Conservation (phyloP, 2,113 vertebrate genomes). For the Sinocyclocheilus grahami region DNA sequence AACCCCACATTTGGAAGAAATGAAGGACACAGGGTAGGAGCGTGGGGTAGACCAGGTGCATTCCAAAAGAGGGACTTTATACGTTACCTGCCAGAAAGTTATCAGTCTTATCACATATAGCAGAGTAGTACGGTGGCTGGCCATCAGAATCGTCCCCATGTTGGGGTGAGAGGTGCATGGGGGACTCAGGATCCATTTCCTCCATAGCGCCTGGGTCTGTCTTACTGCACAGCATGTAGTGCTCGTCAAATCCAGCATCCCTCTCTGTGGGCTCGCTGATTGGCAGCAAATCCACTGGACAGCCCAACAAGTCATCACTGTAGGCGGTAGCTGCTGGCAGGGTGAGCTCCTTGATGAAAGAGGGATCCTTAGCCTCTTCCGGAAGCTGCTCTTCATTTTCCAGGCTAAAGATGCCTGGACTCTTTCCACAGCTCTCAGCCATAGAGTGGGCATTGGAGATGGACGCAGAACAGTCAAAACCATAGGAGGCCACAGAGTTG, state of each 20-base stretch:
- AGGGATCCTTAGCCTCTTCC: constrained; percentile 78
- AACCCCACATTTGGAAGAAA: constrained; percentile 71
- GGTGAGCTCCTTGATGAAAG: constrained; percentile 78
- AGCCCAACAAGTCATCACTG: constrained; percentile 64
- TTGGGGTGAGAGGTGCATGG: constrained; percentile 52
- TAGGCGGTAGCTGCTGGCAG: constrained; percentile 65
- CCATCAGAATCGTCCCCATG: constrained; percentile 61
- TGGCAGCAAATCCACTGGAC: constrained; percentile 76
- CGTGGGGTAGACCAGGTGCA: constrained; percentile 71
- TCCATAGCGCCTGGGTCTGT: constrained; percentile 57
- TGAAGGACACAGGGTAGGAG: constrained; percentile 66
- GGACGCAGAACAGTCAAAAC: constrained; percentile 79
- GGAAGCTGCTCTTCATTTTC: constrained; percentile 81
- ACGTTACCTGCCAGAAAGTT: constrained; percentile 84
- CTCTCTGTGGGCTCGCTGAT: constrained; percentile 60
- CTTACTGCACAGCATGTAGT: constrained; percentile 73
- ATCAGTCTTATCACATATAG: constrained; percentile 82
- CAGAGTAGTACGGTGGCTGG: constrained; percentile 77
- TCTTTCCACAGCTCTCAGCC: constrained; percentile 80
- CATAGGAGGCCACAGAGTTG: constrained; percentile 80
- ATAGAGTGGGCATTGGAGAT: constrained; percentile 81
- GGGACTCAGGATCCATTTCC: constrained; percentile 63
- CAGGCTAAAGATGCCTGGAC: constrained; percentile 81
- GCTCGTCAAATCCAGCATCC: constrained; percentile 62
- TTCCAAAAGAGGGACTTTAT: constrained; percentile 77